Evolutionary conservation across 1,140 invertebrate species (phyloP), one percentile per base, ranked within the genome.

Genomic region (Drosophila novamexicana): DNA sequence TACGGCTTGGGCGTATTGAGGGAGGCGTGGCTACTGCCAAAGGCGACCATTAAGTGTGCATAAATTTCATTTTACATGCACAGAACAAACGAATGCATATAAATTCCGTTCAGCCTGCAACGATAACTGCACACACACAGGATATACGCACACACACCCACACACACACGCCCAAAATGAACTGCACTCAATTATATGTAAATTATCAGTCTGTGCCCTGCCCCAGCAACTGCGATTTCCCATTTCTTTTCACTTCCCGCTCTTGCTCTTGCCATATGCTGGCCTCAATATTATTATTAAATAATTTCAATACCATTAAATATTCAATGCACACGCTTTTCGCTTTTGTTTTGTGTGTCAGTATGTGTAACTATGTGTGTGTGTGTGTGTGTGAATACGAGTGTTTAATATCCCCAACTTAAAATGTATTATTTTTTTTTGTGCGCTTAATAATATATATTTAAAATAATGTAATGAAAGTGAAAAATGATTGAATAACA

Each of bases 111-210:
- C 53, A 57, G 58, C 39, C 32, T 9, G 72, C 57, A 32, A 61
- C 42, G 72, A 69, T 69, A 75, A 58, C 52, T 62, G 22, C 53
- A 32, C 58, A 64, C 39, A 50, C 44, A 69, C 62, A 71, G 18
- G 7, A 14, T 16, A 34, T 9, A 54, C 14, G 32, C 37, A 68
- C 47, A 44, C 12, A 42, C 49, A 68, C 34, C 12, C 40, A 40
- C 47, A 47, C 2, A 47, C 37, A 49, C 42, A 49, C 37, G 16
- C 12, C 40, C 36, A 56, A 18, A 42, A 22, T 12, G 36, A 12
- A 49, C 58, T 68, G 53, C 58, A 75, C 39, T 78, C 72, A 78
- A 78, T 78, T 78, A 78, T 75, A 75, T 78, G 75, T 75, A 78
- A 78, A 78, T 78, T 78, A 78, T 75, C 75, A 70, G 65, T 63